Conservation (phyloP, 2,113 vertebrate genomes). For the Urocolius indicus region DNA sequence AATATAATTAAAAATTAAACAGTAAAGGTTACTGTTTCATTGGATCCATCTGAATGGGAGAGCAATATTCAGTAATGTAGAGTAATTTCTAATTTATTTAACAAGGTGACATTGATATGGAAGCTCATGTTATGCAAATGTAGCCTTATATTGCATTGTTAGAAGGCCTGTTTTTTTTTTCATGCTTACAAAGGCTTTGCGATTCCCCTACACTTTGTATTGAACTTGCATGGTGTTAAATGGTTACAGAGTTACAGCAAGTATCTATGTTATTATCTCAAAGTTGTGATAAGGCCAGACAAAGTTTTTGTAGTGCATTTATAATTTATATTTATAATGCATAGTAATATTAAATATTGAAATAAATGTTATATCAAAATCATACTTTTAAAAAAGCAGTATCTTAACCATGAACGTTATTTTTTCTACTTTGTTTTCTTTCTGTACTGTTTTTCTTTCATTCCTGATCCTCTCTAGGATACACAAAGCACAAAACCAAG, state of each 20-base stretch:
- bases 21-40: background rate
- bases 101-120: background rate
- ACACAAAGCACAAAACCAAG: background rate
- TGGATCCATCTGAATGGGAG: background rate
- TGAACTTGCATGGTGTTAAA: conserved; percentile 20
- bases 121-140: background rate
- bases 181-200: background rate
- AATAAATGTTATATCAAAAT: background rate
- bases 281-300: background rate
- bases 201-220: conserved; percentile 5
- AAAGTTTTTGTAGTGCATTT: conserved; percentile 11
- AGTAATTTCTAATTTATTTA: background rate
- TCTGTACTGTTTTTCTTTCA: background rate
- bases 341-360: conserved; percentile 17
- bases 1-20: background rate
- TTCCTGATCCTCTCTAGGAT: background rate
- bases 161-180: background rate
- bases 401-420: background rate
- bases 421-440: background rate
- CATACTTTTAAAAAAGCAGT: background rate
- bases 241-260: background rate
- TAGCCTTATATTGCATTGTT: background rate
- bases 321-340: background rate
- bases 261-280: background rate
- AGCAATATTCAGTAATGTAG: background rate